Percentiles rank a stretch among this genome's conserved stretches.
Evolutionary conservation across 2,888 invertebrate species (phyloP).

Genomic region (Punctoribates punctum): DNA sequence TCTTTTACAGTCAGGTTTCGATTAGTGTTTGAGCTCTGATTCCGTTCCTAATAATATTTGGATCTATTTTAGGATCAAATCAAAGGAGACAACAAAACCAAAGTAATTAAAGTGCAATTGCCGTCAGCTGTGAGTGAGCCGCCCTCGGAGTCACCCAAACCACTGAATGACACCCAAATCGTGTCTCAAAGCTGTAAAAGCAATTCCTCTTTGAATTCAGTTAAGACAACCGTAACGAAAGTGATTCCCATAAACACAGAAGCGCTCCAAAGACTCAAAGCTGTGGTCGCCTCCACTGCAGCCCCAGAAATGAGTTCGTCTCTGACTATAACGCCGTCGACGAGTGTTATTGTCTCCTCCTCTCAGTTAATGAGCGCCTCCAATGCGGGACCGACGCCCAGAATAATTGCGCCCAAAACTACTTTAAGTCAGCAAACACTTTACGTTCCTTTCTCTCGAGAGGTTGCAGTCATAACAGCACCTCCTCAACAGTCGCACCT

Average conservation of each 20-base stretch:
- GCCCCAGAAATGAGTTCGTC: conserved; percentile 5
- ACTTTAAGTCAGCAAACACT: conserved; percentile 21
- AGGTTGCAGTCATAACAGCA: conserved; percentile 19
- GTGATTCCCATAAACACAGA: conserved; percentile 25
- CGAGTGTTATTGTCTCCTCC: conserved; percentile 29
- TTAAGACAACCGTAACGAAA: conserved; percentile 28
- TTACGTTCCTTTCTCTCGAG: conserved; percentile 10
- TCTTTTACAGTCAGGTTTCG: background rate
- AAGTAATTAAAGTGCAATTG: conserved; percentile 31
- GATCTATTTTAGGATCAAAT: background rate
- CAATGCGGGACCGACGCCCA: background rate
- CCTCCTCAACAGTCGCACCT: background rate
- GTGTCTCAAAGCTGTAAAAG: background rate
- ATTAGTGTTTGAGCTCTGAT: conserved; percentile 5
- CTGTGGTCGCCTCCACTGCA: conserved; percentile 18
- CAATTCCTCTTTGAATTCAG: background rate
- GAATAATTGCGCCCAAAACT: conserved; percentile 21
- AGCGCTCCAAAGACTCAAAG: conserved; percentile 17
- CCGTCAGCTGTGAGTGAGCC: background rate
- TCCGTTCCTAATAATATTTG: background rate
- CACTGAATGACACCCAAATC: conserved; percentile 2
- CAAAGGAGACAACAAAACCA: conserved; percentile 8
- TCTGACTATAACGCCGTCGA: conserved; percentile 12
- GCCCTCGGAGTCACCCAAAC: background rate
- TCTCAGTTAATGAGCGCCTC: conserved; percentile 16